Conservation (phyloP, 2,888 invertebrate genomes). For the Eledone cirrhosa region DNA sequence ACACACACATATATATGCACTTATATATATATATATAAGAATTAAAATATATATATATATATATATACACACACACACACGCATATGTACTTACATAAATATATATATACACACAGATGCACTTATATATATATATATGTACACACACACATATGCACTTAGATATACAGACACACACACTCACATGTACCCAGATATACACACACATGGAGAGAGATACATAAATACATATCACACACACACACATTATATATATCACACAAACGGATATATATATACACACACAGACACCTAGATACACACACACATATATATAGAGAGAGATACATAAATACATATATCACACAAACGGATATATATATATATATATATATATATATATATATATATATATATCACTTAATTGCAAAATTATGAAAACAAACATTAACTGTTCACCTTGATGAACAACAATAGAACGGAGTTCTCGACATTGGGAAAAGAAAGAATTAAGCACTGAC, state of each 20-base stretch:
- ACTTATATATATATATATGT: slow-evolving; percentile 7
- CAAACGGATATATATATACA: background rate
- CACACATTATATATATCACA: too few relatives aligned
- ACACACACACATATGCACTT: background rate
- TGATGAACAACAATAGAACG: too few relatives aligned
- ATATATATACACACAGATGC: too few relatives aligned
- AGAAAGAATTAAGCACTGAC: too few relatives aligned
- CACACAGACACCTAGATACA: too few relatives aligned
- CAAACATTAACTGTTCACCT: too few relatives aligned
- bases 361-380: background rate
- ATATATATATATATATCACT: background rate
- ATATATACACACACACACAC: background rate
- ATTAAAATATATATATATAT: too few relatives aligned
- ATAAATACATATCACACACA: too few relatives aligned
- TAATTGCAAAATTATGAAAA: background rate
- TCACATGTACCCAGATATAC: too few relatives aligned
- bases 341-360: background rate
- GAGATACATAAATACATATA: background rate
- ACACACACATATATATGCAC: background rate
- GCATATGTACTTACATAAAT: too few relatives aligned
- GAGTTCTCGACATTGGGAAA: too few relatives aligned
- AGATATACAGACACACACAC: background rate
- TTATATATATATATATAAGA: background rate
- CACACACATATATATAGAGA: background rate
- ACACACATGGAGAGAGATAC: too few relatives aligned